Evolutionary conservation across 2,888 invertebrate species (phyloP).

Genomic region (Cataglyphis altisquamis): DNA sequence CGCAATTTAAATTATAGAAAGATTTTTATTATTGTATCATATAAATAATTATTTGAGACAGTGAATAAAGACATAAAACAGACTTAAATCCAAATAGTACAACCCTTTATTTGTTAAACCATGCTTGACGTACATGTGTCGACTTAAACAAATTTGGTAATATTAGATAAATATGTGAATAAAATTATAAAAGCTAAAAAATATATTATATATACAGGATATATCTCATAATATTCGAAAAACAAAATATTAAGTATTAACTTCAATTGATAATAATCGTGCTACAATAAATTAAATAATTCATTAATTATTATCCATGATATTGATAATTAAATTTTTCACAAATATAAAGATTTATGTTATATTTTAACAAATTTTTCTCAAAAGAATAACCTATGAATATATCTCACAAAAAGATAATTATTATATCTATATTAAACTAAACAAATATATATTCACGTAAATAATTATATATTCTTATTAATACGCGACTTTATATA

Average conservation of each 20-base stretch:
- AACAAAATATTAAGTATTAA: background rate
- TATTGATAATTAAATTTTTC: background rate
- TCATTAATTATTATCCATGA: background rate
- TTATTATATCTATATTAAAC: background rate
- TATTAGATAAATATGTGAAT: background rate
- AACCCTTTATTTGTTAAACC: background rate
- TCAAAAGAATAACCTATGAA: background rate
- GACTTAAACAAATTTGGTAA: background rate
- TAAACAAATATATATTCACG: background rate
- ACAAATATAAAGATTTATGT: background rate
- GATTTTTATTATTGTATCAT: background rate
- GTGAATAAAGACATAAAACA: background rate
- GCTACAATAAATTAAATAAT: background rate
- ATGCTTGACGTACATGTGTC: background rate
- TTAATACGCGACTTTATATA: background rate
- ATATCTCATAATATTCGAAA: background rate
- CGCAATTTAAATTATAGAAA: background rate
- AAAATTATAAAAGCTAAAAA: background rate
- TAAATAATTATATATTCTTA: conserved; percentile 3
- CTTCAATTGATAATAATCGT: background rate
- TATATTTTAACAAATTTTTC: background rate
- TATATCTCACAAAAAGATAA: background rate
- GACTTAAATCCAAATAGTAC: background rate
- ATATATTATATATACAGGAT: background rate
- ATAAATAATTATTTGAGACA: background rate